phyloP scores from a whole-genome alignment of 1,140 invertebrate species.

The Paraescarpia echinospica region DNA sequence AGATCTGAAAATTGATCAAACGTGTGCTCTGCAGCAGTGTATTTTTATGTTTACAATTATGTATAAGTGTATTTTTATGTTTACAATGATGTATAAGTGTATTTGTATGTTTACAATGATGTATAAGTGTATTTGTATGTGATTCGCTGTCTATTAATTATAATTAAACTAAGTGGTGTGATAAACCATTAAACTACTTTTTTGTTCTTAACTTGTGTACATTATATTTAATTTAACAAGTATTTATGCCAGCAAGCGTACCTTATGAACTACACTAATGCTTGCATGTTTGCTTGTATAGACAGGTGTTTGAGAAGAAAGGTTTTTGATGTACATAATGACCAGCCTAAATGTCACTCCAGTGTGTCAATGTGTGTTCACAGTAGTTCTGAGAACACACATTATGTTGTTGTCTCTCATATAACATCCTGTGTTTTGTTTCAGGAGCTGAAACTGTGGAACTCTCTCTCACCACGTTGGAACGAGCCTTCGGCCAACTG shows the following conservation, averaged over 20 bases:
- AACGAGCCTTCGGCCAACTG: neutral
- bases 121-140: neutral
- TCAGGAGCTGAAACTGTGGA: neutral
- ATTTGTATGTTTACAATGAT: neutral
- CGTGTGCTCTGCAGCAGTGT: neutral
- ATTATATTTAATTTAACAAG: neutral
- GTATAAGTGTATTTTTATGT: no score
- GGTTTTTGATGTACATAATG: neutral
- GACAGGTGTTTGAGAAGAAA: neutral
- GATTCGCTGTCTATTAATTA: neutral
- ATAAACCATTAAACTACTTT: neutral
- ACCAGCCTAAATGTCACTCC: neutral
- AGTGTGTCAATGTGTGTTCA: no score
- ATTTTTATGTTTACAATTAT: no score
- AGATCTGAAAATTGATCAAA: neutral
- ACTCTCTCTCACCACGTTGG: neutral
- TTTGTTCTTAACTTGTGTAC: no score
- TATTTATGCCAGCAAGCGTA: neutral
- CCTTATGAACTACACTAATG: neutral
- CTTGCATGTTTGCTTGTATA: neutral
- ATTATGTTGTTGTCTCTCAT: neutral
- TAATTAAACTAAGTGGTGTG: neutral
- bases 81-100: no score
- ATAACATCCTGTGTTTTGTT: neutral
- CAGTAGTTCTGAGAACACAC: neutral